A percentile compares a stretch with the other conserved stretches of the same genome.
phyloP scores from a whole-genome alignment of 2,888 invertebrate genomes.

The Diachrysia chrysitis region DNA sequence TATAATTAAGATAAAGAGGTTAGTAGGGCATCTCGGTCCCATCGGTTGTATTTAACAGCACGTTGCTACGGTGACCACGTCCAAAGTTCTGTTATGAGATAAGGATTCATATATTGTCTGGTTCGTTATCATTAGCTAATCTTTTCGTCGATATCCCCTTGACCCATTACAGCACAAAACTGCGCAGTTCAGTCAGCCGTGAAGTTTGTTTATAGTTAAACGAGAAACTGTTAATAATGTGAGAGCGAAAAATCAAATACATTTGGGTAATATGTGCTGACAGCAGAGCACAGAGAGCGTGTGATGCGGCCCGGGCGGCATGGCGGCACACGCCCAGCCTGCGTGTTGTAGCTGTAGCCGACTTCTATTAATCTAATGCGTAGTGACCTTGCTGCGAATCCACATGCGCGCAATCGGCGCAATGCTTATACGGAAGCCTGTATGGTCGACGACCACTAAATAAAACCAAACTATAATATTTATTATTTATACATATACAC shows the following conservation, averaged over 20 bases:
- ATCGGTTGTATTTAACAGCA: slow-evolving; percentile 45
- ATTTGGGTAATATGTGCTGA: slow-evolving; percentile 62
- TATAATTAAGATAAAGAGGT: slow-evolving; percentile 71
- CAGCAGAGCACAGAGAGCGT: slow-evolving; percentile 25
- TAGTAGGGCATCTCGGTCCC: slow-evolving; percentile 72
- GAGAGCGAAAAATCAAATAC: slow-evolving; percentile 53
- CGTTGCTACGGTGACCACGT: slow-evolving; percentile 48
- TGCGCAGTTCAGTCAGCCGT: slow-evolving; percentile 70
- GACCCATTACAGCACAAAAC: slow-evolving; percentile 75
- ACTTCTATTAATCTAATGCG: slow-evolving; percentile 67
- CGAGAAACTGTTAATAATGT: slow-evolving; percentile 59
- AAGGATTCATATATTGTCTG: slow-evolving; percentile 65
- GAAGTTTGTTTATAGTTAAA: slow-evolving; percentile 32
- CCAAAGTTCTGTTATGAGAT: slow-evolving; percentile 63
- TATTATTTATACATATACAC: background rate
- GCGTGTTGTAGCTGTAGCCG: slow-evolving; percentile 61
- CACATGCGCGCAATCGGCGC: slow-evolving; percentile 66
- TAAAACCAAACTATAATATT: slow-evolving; percentile 24
- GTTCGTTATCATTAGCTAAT: slow-evolving; percentile 65
- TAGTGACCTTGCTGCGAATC: slow-evolving; percentile 74
- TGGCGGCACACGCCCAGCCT: slow-evolving; percentile 57
- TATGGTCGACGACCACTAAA: slow-evolving; percentile 54
- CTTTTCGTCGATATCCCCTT: slow-evolving; percentile 71
- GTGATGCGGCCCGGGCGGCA: slow-evolving; percentile 3
- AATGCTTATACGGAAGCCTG: slow-evolving; percentile 72